Base-by-base conservation (phyloP, 2,888 invertebrate species). In the Trypoxylon attenuatum region DNA sequence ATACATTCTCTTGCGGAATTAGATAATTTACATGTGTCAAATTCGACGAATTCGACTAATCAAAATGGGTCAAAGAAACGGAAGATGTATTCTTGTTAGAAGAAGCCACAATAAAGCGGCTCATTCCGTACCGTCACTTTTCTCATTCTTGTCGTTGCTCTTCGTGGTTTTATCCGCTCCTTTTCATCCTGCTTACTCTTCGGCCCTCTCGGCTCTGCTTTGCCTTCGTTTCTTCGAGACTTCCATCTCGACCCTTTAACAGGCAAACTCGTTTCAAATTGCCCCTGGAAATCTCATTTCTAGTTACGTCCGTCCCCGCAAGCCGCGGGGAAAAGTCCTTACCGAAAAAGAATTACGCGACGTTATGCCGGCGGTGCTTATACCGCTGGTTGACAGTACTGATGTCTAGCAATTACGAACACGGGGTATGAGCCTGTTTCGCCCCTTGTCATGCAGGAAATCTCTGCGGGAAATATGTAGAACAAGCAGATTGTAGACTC, bases 261-360 rank as follows among this genome's bases (percentile, higher is more conserved):
- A 66, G 61, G 69, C 69, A 70, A 77, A 73, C 73, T 78, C 68
- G 61, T 63, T 69, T 67, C 65, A 76, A 76, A 77, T 77, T 77
- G 71, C 68, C 60, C 58, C 68, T 69, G 76, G 46, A 73, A 78
- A 76, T 78, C 73, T 78, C 76, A 78, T 77, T 78, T 71, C 59
- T 55, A 60, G 41, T 46, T 13, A 6, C n/a, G 6, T 5, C 41
- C 15, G 53, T 5, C 1, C 15, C 6, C 4, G 41, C 46, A 10
- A 39, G 16, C 19, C 22, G 18, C 29, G 38, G 29, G 25, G 18
- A 50, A 58, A 47, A 21, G n/a, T n/a, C n/a, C n/a, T n/a, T n/a
- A 47, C 29, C 42, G 23, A 29, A 15, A 42, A 62, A 47, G 54
- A 60, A 65, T 73, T 53, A 53, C 52, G 16, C 16, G 33, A 15